Conservation (phyloP, 2,113 vertebrate species). For the Elachura formosa region DNA sequence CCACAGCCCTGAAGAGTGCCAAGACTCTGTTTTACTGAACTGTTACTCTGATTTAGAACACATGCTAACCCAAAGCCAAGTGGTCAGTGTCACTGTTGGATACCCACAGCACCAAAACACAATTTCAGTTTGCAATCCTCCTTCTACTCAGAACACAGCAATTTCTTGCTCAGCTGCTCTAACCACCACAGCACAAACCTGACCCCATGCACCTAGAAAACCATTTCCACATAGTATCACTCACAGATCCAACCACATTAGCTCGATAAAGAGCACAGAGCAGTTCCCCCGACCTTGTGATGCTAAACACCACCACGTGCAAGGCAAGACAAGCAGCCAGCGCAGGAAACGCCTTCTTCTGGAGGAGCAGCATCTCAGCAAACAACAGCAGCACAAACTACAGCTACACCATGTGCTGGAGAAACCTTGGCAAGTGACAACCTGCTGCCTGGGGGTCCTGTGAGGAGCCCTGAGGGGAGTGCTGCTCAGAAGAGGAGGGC, state of each 20-base stretch:
- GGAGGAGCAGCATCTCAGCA: slow-evolving; percentile 59
- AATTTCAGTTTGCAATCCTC: not conserved
- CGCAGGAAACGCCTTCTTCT: slow-evolving; percentile 13
- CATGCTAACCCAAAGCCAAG: not conserved
- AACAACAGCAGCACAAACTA: slow-evolving; percentile 63
- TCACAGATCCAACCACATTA: not conserved
- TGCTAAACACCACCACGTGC: slow-evolving; percentile 37
- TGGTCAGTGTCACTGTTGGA: not conserved
- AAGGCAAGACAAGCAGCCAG: slow-evolving; percentile 55
- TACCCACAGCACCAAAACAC: not conserved
- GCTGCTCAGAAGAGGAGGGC: slow-evolving; percentile 72
- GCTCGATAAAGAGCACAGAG: too few species aligned
- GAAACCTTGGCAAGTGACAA: slow-evolving; percentile 70
- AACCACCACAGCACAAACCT: not conserved
- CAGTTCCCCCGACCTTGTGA: slow-evolving; percentile 8
- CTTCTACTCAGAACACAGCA: not conserved
- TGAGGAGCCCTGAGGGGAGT: slow-evolving; percentile 71
- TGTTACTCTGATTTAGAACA: not conserved
- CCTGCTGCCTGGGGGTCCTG: slow-evolving; percentile 80
- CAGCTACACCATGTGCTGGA: slow-evolving; percentile 55
- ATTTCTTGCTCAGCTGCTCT: not conserved
- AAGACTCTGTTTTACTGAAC: not conserved
- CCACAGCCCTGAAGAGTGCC: not conserved
- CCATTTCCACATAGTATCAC: not conserved
- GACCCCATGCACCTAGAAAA: not conserved